Conservation (phyloP, 2,888 invertebrate species). For the Athrips mouffetella region DNA sequence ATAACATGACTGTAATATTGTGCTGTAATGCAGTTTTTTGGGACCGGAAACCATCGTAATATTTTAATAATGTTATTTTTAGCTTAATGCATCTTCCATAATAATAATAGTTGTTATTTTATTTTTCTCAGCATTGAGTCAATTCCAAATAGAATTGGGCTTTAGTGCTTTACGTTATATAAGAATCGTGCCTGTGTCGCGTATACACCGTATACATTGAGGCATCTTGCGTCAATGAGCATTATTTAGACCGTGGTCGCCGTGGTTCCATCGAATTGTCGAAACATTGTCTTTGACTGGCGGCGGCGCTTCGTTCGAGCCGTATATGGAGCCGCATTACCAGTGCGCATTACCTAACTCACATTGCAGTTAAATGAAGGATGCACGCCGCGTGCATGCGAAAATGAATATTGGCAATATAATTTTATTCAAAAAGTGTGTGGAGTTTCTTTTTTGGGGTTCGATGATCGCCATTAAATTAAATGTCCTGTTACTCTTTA, state of each 20-base stretch:
- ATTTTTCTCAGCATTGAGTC: slow-evolving; percentile 21
- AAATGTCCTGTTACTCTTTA: too few relatives aligned
- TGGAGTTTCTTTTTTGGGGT: slow-evolving; percentile 14
- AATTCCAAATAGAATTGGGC: slow-evolving; percentile 25
- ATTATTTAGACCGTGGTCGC: slow-evolving; percentile 26
- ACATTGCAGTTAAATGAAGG: slow-evolving; percentile 36
- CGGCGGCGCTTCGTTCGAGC: neutral
- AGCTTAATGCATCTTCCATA: too few relatives aligned
- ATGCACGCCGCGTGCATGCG: slow-evolving; percentile 41
- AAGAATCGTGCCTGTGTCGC: slow-evolving; percentile 8
- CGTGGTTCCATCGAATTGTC: slow-evolving; percentile 31
- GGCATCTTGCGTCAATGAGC: slow-evolving; percentile 36
- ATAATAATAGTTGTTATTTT: too few relatives aligned
- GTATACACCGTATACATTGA: too few relatives aligned
- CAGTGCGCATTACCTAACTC: slow-evolving; percentile 38
- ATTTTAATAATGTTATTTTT: too few relatives aligned
- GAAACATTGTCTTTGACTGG: slow-evolving; percentile 28
- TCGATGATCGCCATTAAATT: slow-evolving; percentile 23
- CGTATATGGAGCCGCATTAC: slow-evolving; percentile 23
- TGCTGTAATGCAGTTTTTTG: too few relatives aligned
- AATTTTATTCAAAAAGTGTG: slow-evolving; percentile 1
- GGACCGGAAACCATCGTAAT: too few relatives aligned
- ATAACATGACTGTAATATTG: too few relatives aligned
- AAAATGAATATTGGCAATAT: slow-evolving; percentile 25
- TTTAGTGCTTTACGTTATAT: slow-evolving; percentile 38